Percentiles rank a stretch among this genome's conserved stretches.
phyloP scores from a whole-genome alignment of 2,797 vertebrate species.

The Poecilia velifera region DNA sequence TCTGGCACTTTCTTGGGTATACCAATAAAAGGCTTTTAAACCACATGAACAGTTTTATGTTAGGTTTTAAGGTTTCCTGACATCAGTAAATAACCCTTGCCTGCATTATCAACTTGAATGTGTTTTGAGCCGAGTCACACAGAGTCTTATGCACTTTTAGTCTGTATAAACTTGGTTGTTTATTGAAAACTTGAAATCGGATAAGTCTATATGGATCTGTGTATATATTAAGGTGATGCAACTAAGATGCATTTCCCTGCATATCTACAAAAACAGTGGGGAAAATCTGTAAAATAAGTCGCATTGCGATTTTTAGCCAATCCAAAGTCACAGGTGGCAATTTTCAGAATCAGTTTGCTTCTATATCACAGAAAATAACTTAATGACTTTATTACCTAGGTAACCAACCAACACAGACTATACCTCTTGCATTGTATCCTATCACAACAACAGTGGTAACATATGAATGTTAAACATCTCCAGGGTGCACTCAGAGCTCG shows the following conservation, averaged over 20 bases:
- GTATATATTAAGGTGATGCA: background rate
- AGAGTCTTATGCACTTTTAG: background rate
- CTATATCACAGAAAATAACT: background rate
- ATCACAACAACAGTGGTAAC: background rate
- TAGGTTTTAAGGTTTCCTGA: background rate
- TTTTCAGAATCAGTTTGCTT: background rate
- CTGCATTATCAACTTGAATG: background rate
- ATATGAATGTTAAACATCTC: slow-evolving; percentile 9
- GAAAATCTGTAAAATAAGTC: background rate
- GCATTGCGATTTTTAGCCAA: background rate
- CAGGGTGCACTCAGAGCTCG: background rate
- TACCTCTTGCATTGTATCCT: background rate
- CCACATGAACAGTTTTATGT: background rate
- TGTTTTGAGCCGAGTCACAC: background rate
- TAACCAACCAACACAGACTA: background rate
- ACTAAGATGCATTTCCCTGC: background rate
- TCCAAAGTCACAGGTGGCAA: background rate
- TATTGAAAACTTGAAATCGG: background rate
- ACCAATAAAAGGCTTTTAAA: background rate
- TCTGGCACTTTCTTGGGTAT: background rate
- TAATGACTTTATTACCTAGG: background rate
- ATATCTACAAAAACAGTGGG: background rate
- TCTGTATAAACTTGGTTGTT: background rate
- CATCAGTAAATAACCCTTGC: background rate
- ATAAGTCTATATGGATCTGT: background rate